A percentile compares a stretch with the other conserved stretches of the same genome.
phyloP scores from a whole-genome alignment of 2,888 invertebrate species.

The Willowsia nigromaculata region DNA sequence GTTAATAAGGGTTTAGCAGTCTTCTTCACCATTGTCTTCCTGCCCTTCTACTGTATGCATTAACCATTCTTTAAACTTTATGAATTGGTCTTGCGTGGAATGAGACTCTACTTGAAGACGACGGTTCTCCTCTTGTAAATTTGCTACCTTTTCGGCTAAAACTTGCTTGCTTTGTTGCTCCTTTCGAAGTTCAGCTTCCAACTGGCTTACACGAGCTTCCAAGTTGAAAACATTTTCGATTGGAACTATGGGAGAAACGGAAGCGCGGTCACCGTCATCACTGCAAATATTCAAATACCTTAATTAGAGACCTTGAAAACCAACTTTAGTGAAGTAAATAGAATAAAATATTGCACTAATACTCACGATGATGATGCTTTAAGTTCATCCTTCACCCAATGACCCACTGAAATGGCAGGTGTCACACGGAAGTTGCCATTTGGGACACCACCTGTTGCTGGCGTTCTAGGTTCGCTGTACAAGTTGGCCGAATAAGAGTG shows the following conservation, averaged over 20 bases:
- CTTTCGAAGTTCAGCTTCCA: constrained; percentile 84
- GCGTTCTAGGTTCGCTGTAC: constrained; percentile 57
- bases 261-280: constrained; percentile 64
- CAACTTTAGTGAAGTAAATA: not conserved
- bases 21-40: constrained; percentile 64
- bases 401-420: constrained; percentile 54
- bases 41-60: constrained; percentile 72
- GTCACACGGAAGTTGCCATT: constrained; percentile 47
- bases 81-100: constrained; percentile 88
- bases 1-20: constrained; percentile 41
- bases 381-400: constrained; percentile 67
- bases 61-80: constrained; percentile 77
- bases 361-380: constrained; percentile 67
- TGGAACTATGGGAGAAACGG: constrained; percentile 65
- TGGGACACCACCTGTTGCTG: not conserved
- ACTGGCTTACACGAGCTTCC: constrained; percentile 79
- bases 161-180: constrained; percentile 85
- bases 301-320: not conserved
- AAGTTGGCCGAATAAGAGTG: constrained; percentile 33
- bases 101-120: constrained; percentile 93
- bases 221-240: constrained; percentile 79
- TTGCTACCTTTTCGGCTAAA: constrained; percentile 86
- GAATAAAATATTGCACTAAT: not conserved
- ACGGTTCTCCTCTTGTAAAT: constrained; percentile 89
- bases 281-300: constrained; percentile 29